These are phyloP conservation scores for Dreissena rostriformis DNA, from an alignment of 1,140 invertebrate genomes.

Conservation along the genomic window DNA sequence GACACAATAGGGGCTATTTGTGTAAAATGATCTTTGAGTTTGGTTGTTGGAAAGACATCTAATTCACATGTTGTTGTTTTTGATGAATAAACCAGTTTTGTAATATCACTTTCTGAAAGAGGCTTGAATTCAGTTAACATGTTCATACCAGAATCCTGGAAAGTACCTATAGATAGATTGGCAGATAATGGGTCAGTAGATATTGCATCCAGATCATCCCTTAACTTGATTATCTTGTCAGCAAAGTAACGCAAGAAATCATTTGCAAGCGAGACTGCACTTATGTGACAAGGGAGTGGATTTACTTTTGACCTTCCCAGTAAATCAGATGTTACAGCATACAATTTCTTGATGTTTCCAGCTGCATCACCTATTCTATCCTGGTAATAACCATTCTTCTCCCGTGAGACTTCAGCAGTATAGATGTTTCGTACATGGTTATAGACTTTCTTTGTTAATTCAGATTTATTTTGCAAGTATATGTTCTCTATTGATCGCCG, in stretches of 20 bases:
- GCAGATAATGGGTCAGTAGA: no score
- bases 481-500: not conserved
- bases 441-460: not conserved
- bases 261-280: not conserved
- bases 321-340: constrained; percentile 10
- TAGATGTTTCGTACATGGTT: not conserved
- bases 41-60: no score
- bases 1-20: no score
- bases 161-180: no score
- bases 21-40: no score
- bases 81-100: no score
- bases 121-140: no score
- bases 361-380: not conserved
- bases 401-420: not conserved
- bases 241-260: not conserved
- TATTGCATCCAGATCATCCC: not conserved
- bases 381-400: not conserved
- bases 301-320: constrained; percentile 18
- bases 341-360: constrained; percentile 3
- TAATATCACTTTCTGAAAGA: no score
- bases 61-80: no score
- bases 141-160: no score
- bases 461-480: not conserved
- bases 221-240: not conserved
- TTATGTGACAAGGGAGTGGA: not conserved